These are phyloP conservation scores for Sardinella longiceps DNA, from an alignment of 2,797 vertebrate species.

Conservation along the genomic window DNA sequence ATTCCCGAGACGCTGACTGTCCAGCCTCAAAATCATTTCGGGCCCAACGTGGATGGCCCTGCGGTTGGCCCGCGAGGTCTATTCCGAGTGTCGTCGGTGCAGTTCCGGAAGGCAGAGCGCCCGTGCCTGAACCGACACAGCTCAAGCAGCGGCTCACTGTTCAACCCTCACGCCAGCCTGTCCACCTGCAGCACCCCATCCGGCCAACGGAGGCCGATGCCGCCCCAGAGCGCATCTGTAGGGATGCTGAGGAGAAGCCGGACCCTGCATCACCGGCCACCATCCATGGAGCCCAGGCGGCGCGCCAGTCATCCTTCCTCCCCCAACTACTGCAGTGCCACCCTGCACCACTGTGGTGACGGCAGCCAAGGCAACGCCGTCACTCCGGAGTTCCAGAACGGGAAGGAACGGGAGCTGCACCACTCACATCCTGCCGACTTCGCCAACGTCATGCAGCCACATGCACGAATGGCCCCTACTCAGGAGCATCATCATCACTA, in stretches of 20 bases:
- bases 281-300: slow-evolving; percentile 71
- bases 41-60: slow-evolving; percentile 49
- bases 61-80: slow-evolving; percentile 62
- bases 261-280: slow-evolving; percentile 74
- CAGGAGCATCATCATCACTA: slow-evolving; percentile 52
- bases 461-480: slow-evolving; percentile 39
- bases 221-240: slow-evolving; percentile 63
- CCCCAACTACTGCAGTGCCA: slow-evolving; percentile 72
- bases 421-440: slow-evolving; percentile 53
- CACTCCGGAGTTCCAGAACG: slow-evolving; percentile 59
- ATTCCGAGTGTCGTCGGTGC: slow-evolving; percentile 74
- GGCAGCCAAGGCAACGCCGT: slow-evolving; percentile 27
- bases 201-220: slow-evolving; percentile 68
- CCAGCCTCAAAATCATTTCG: slow-evolving; percentile 67
- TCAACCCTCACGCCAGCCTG: slow-evolving; percentile 66
- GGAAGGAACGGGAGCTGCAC: slow-evolving; percentile 48
- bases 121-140: slow-evolving; percentile 77
- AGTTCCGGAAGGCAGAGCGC: slow-evolving; percentile 74
- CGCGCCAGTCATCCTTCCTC: slow-evolving; percentile 78
- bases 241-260: slow-evolving; percentile 76
- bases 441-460: not conserved
- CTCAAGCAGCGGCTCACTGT: slow-evolving; percentile 75
- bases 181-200: slow-evolving; percentile 78
- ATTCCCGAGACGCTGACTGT: slow-evolving; percentile 76
- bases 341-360: slow-evolving; percentile 66